Evolutionary conservation across 2,797 vertebrate species (phyloP), one percentile per base, ranked within the genome.

Genomic region (Rhynchonycteris naso): DNA sequence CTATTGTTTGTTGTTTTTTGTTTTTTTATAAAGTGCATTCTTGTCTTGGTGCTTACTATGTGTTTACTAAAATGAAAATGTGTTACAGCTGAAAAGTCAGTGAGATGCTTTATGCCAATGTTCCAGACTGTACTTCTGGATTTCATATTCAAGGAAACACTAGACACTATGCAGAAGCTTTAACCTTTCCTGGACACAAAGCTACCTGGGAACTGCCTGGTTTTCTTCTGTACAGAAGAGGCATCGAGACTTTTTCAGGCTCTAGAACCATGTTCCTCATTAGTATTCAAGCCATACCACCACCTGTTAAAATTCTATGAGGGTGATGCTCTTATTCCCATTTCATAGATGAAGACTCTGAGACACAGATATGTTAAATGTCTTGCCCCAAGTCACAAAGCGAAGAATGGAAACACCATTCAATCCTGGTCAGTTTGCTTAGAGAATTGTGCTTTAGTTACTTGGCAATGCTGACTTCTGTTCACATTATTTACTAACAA

Each of bases 41-140:
- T 96, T 96, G 24, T n/a, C 43, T 80, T 82, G 84, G 76, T 90
- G 47, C 74, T 81, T 95, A 52, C 12, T 63, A 10, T 78, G 54
- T 95, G 58, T 92, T 88, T 90, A 54, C 87, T 52, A 90, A 92
- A 90, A 96, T 91, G 56, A 88, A 93, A 92, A 95, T 95, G 28
- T 65, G 90, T 94, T 90, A 93, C 61, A 96, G 65, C 74, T 95
- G 82, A 30, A 65, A 80, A 91, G 59, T 82, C 47, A 54, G n/a
- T 92, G 69, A 95, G 30, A 52, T 28, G 18, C 68, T 74, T 96
- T 81, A 75, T 47, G 30, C 43, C 93, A 92, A 16, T 84, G 54
- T 24, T 88, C 79, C 50, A 95, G 84, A 80, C 47, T 88, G 95
- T 75, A 91, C 71, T 86, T 92, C 74, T 85, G 75, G 74, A 95